Base-by-base conservation (phyloP, 2,113 vertebrate species). In the Danio rerio region DNA sequence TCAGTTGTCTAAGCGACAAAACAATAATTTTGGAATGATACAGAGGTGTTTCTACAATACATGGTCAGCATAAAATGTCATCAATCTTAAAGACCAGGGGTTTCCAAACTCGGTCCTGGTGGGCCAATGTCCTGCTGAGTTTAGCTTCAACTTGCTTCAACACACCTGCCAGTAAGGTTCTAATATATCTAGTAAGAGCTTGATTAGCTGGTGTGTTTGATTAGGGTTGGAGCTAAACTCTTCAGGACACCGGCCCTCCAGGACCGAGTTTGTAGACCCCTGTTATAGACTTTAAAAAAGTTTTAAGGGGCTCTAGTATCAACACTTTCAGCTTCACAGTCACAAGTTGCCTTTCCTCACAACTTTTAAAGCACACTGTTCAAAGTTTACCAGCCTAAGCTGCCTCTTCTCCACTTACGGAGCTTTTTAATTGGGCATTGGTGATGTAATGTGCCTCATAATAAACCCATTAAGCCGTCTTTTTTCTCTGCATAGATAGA, bases 401-500 rank as follows among this genome's bases (percentile, higher is more conserved):
- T 88, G 79, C 88, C 71, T 87, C 70, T 84, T 86, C 86, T 81
- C 63, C 61, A 81, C 63, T 80, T 78, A 82, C 49, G 88, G 87
- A 88, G 91, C 91, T 90, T 91, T 93, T 91, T 93, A 93, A 94
- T 94, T 93, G 92, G 92, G 87, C 84, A 87, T 89, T 88, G 91
- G 90, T 94, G 93, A 95, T 94, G 93, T 95, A 94, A 95, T 93
- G 92, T 83, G 81, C 79, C 91, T 92, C 90, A 92, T 95, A 93
- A 93, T 94, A 94, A 94, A 91, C 92, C 90, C 90, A 93, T 93
- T 93, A 94, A 93, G 92, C 90, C 83, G 43, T 88, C 69, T 84
- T 84, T 78, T 63, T 92, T 90, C 69, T 66, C 47, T 93, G 91
- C 90, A 89, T 92, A 93, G 94, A 94, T 93, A 91, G 92, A 92